Conservation (phyloP, 2,888 invertebrate species). For the Euspilapteryx auroguttella region DNA sequence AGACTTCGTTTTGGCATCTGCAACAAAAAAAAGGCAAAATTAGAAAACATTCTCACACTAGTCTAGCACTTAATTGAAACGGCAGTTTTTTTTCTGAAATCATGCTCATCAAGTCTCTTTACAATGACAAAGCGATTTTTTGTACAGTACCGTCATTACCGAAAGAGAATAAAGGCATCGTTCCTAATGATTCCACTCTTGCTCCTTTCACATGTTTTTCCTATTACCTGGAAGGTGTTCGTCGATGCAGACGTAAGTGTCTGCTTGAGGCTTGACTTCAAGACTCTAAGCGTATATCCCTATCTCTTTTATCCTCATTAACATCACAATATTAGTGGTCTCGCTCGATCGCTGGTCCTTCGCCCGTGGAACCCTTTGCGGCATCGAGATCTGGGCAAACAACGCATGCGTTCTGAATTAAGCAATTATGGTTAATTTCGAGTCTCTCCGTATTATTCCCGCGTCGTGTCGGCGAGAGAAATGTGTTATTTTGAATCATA, state of each 20-base stretch:
- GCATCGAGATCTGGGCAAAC: slow-evolving; percentile 32
- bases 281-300: slow-evolving; percentile 11
- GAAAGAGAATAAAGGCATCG: slow-evolving; percentile 25
- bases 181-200: slow-evolving; percentile 36
- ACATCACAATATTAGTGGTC: slow-evolving; percentile 1
- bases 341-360: slow-evolving; percentile 4
- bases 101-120: slow-evolving; percentile 6
- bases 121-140: slow-evolving; percentile 17
- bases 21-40: slow-evolving; percentile 5
- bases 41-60: slow-evolving; percentile 3
- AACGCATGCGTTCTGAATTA: slow-evolving; percentile 48
- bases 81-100: slow-evolving; percentile 1
- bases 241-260: slow-evolving; percentile 13
- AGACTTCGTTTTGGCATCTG: slow-evolving; percentile 4
- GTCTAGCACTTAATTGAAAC: not conserved
- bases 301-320: slow-evolving; percentile 17
- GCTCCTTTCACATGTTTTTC: slow-evolving; percentile 44
- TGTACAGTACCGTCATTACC: slow-evolving; percentile 20
- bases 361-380: slow-evolving; percentile 20
- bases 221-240: slow-evolving; percentile 41
- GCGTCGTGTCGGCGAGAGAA: slow-evolving; percentile 34
- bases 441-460: slow-evolving; percentile 46
- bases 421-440: slow-evolving; percentile 61
- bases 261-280: not conserved
- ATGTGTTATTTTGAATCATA: slow-evolving; percentile 59